Base-by-base conservation (phyloP, 1,140 invertebrate genomes). In the Cydia pomonella region DNA sequence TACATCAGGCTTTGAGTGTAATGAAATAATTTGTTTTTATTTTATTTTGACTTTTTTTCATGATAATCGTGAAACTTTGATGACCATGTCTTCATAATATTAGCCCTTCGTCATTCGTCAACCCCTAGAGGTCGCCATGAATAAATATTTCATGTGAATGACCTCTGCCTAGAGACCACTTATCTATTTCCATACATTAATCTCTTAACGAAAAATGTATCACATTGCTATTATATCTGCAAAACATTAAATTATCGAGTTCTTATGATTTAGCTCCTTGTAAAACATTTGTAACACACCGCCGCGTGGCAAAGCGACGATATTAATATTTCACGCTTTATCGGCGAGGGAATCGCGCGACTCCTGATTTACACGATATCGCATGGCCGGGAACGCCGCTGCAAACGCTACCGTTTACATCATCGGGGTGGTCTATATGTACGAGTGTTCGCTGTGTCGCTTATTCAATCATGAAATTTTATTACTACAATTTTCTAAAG, bases 311-410 rank as follows among this genome's bases (percentile, higher is more conserved):
- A 80, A 79, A 84, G 84, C 82, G 81, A 77, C 80, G 82, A 87
- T 88, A 84, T 87, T 83, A 82, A 86, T 90, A 88, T 87, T 85
- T 91, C 82, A 88, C 76, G 53, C 74, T 77, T 16, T 87, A 88
- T 88, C 84, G 77, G 77, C 62, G 78, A 72, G 77, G 75, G 79
- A 82, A 87, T 89, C 87, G 79, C 81, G 77, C 82, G 80, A 80
- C 81, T 85, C 66, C 84, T 85, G 88, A 91, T 89, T 88, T 87
- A 87, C 85, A 84, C 75, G 88, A 89, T 90, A 89, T 83, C 79
- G 80, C 79, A 73, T 73, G 83, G 76, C 73, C 80, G 80, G 79
- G 76, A 79, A 78, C 81, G 82, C 75, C 59, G 72, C 76, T 80
- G 84, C 84, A 82, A 75, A 81, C 79, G 86, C 85, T 88, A 88